Conservation (phyloP, 2,888 invertebrate genomes). For the Phortica okadai region DNA sequence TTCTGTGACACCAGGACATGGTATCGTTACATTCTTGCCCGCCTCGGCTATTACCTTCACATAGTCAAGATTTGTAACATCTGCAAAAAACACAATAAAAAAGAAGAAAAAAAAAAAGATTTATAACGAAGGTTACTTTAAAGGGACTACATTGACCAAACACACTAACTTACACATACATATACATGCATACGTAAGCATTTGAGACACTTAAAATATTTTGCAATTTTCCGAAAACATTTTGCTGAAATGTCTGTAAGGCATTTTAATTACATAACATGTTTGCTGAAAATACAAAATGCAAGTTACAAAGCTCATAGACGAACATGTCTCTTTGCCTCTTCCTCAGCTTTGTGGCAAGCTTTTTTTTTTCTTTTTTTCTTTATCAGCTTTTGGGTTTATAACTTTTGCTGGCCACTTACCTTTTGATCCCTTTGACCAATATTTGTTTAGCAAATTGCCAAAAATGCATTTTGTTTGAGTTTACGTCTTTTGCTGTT, state of each 20-base stretch:
- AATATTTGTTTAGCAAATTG: slow-evolving; percentile 66
- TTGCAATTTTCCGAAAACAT: slow-evolving; percentile 43
- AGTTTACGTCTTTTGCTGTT: background rate
- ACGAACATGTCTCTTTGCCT: background rate
- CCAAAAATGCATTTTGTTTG: slow-evolving; percentile 55
- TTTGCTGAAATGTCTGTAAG: slow-evolving; percentile 55
- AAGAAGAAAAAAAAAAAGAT: slow-evolving; percentile 12
- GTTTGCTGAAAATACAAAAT: slow-evolving; percentile 50
- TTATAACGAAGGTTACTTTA: background rate
- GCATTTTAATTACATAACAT: slow-evolving; percentile 66
- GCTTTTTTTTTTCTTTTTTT: background rate
- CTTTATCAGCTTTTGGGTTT: slow-evolving; percentile 7
- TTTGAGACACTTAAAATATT: slow-evolving; percentile 47
- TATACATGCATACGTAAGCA: background rate
- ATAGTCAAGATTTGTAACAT: slow-evolving; percentile 79
- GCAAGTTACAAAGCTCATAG: slow-evolving; percentile 8
- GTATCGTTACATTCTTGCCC: slow-evolving; percentile 81
- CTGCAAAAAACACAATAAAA: slow-evolving; percentile 73
- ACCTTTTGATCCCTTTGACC: slow-evolving; percentile 56
- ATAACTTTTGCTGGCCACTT: slow-evolving; percentile 29
- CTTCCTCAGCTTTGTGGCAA: background rate
- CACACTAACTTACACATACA: background rate
- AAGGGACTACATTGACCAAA: background rate
- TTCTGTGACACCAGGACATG: slow-evolving; percentile 83
- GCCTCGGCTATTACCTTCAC: slow-evolving; percentile 81